These are phyloP conservation scores for Drosophila sproati DNA, from an alignment of 1,140 invertebrate species.

Conservation along the genomic window DNA sequence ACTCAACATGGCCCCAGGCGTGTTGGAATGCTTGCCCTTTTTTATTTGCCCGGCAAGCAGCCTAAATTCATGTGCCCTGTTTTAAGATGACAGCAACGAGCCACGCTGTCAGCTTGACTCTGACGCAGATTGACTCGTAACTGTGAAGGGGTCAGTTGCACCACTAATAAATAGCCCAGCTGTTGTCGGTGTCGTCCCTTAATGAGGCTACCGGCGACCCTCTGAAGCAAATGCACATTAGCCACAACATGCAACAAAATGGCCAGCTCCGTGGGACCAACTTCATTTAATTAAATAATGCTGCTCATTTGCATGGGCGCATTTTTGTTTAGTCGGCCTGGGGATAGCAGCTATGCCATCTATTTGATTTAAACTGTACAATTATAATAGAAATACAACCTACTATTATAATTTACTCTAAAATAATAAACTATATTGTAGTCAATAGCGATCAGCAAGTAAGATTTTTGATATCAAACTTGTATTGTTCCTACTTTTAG, in stretches of 20 bases:
- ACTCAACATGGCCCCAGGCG: slow-evolving; percentile 34
- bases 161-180: slow-evolving; percentile 35
- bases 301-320: slow-evolving; percentile 54
- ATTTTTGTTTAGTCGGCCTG: background rate
- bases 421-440: too few species aligned
- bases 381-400: too few species aligned
- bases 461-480: too few species aligned
- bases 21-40: slow-evolving; percentile 23
- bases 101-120: slow-evolving; percentile 17
- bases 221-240: slow-evolving; percentile 34
- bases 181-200: slow-evolving; percentile 37
- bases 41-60: background rate
- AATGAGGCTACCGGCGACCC: slow-evolving; percentile 34
- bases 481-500: too few species aligned
- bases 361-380: background rate
- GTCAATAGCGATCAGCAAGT: too few species aligned
- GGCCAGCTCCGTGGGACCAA: slow-evolving; percentile 26
- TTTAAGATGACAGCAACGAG: slow-evolving; percentile 36
- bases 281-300: slow-evolving; percentile 66
- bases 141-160: slow-evolving; percentile 1
- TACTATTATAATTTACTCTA: too few species aligned
- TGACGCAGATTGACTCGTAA: slow-evolving; percentile 53
- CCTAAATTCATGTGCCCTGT: slow-evolving; percentile 51
- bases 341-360: background rate
- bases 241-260: slow-evolving; percentile 5